These are phyloP conservation scores for Epizoanthus scotinus DNA, from an alignment of 92 coral and sea anemone species.

Conservation along the genomic window DNA sequence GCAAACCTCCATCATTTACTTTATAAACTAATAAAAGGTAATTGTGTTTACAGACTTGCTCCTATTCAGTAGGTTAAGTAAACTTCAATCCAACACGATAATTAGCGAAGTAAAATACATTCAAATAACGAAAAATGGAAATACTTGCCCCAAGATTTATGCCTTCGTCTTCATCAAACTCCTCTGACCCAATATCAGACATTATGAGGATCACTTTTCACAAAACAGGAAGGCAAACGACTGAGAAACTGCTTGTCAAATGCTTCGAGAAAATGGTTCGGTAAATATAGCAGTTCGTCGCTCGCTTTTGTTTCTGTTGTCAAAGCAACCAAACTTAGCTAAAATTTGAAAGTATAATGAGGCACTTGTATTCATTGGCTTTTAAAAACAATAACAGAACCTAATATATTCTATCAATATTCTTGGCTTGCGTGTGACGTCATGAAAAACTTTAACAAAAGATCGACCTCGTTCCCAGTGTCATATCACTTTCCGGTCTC, in stretches of 20 bases:
- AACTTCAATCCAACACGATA: slow-evolving; percentile 9
- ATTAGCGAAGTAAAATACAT: background rate
- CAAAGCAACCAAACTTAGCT: slow-evolving; percentile 55
- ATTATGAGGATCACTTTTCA: slow-evolving; percentile 36
- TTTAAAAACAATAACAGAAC: background rate
- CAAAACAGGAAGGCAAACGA: slow-evolving; percentile 12
- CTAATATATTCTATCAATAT: too few relatives aligned
- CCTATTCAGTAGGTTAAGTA: slow-evolving; percentile 13
- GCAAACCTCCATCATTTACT: background rate
- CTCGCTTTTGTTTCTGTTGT: slow-evolving; percentile 48
- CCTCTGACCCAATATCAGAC: slow-evolving; percentile 97
- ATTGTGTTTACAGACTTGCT: slow-evolving; percentile 13
- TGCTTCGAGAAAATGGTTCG: slow-evolving; percentile 16
- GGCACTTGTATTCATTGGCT: background rate
- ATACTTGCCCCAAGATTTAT: slow-evolving; percentile 92
- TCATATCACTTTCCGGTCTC: too few relatives aligned
- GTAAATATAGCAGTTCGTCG: slow-evolving; percentile 12
- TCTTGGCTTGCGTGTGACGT: too few relatives aligned
- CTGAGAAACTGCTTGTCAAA: slow-evolving; percentile 1
- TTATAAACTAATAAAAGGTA: slow-evolving; percentile 27
- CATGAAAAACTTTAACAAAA: too few relatives aligned
- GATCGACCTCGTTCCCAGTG: too few relatives aligned
- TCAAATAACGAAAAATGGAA: background rate
- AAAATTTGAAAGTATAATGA: slow-evolving; percentile 65
- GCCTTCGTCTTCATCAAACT: slow-evolving; percentile 93